Evolutionary conservation across 2,888 invertebrate genomes (phyloP).

Genomic region (Oegoconia quadripuncta): DNA sequence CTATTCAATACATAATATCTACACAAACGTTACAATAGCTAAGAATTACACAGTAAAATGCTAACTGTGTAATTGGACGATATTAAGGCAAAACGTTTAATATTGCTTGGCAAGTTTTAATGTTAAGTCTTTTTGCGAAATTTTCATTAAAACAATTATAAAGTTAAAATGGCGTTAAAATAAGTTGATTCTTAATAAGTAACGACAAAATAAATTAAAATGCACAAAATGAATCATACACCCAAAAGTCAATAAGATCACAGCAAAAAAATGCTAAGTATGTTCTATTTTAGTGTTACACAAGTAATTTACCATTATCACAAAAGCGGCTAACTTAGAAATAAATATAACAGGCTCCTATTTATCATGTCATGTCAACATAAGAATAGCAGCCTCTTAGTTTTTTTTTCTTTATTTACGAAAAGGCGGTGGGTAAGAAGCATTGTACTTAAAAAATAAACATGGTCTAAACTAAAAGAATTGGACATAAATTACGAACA

Average conservation of each 20-base stretch:
- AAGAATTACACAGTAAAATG: slow-evolving; percentile 11
- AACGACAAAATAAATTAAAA: too few relatives aligned
- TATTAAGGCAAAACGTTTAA: slow-evolving; percentile 33
- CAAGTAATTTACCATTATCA: slow-evolving; percentile 10
- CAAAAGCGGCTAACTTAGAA: slow-evolving; percentile 21
- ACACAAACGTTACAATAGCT: slow-evolving; percentile 7
- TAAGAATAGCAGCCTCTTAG: background rate
- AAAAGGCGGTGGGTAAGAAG: slow-evolving; percentile 4
- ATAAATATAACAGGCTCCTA: too few relatives aligned
- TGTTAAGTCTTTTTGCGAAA: slow-evolving; percentile 32
- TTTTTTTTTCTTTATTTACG: background rate
- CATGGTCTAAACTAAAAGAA: background rate
- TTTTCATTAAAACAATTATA: too few relatives aligned
- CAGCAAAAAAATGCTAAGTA: background rate
- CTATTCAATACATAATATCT: background rate
- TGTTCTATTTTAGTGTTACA: background rate
- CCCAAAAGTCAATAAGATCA: too few relatives aligned
- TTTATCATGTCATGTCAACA: slow-evolving; percentile 7
- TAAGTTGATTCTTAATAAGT: too few relatives aligned
- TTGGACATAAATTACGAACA: too few relatives aligned
- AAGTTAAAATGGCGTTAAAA: too few relatives aligned
- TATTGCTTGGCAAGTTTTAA: slow-evolving; percentile 48
- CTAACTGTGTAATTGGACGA: slow-evolving; percentile 31
- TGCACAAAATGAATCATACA: too few relatives aligned
- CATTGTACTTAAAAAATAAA: slow-evolving; percentile 5